These are phyloP conservation scores for Thymelicus acteon DNA, from an alignment of 2,888 invertebrate genomes.

Conservation along the genomic window DNA sequence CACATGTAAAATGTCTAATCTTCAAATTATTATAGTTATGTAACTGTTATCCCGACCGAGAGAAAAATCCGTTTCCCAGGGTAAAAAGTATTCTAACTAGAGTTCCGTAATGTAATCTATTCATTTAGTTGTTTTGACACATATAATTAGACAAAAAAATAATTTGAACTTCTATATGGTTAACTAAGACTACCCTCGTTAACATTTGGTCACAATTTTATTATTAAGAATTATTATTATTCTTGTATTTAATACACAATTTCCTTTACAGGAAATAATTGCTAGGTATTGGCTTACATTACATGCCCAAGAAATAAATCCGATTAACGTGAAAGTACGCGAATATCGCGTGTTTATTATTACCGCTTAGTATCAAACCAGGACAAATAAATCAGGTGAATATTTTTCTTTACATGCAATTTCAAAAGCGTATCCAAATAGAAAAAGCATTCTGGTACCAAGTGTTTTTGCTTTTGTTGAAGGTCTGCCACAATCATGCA, in stretches of 20 bases:
- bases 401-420: constrained; percentile 42
- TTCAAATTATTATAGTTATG: too few relatives aligned
- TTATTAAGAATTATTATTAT: too few relatives aligned
- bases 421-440: constrained; percentile 36
- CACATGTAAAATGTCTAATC: too few relatives aligned
- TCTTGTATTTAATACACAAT: constrained; percentile 17
- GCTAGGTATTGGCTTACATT: constrained; percentile 29
- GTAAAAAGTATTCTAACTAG: too few relatives aligned
- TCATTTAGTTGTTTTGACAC: too few relatives aligned
- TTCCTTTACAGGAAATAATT: constrained; percentile 10
- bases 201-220: too few relatives aligned
- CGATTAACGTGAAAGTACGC: constrained; percentile 24
- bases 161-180: too few relatives aligned
- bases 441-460: constrained; percentile 28
- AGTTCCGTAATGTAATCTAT: too few relatives aligned
- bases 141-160: too few relatives aligned
- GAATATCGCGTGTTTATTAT: constrained; percentile 39
- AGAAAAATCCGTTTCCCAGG: too few relatives aligned
- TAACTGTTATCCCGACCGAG: too few relatives aligned
- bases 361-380: constrained; percentile 30
- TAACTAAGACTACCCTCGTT: too few relatives aligned
- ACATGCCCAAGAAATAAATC: constrained; percentile 15
- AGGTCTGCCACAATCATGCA: constrained; percentile 36
- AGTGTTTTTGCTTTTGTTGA: constrained; percentile 38
- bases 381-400: constrained; percentile 38